A percentile compares a stretch with the other conserved stretches of the same genome.
Conservation (phyloP, 2,113 vertebrate genomes). For the Meriones unguiculatus region DNA sequence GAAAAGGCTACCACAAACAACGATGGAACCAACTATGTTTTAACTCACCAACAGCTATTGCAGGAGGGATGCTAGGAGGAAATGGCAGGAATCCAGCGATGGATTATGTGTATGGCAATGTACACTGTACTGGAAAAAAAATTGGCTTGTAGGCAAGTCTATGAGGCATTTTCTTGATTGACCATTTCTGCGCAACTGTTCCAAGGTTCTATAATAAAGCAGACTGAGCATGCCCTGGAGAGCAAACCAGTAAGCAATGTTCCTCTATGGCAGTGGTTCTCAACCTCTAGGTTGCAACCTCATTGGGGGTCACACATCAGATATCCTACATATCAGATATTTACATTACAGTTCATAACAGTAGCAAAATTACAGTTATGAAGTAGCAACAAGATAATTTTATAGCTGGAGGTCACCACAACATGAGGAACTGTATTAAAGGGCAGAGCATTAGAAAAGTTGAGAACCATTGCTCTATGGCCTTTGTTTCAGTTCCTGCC, state of each 20-base stretch:
- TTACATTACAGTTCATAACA: background rate
- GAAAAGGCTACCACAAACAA: constrained; percentile 12
- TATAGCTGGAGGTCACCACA: background rate
- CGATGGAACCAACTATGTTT: constrained; percentile 26
- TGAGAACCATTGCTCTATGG: background rate
- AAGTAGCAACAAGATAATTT: background rate
- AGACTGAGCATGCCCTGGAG: background rate
- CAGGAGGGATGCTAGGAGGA: background rate
- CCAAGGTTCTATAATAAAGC: background rate
- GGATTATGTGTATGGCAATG: background rate
- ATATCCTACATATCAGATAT: background rate
- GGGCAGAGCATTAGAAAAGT: background rate
- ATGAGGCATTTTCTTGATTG: background rate
- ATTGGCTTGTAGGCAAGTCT: background rate
- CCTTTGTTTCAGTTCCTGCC: background rate
- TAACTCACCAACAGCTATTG: constrained; percentile 28
- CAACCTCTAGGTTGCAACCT: background rate
- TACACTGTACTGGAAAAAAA: background rate
- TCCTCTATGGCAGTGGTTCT: background rate
- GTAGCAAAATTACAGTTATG: background rate
- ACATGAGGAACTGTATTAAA: background rate
- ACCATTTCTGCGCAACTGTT: background rate
- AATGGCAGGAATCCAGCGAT: background rate
- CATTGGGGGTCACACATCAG: background rate
- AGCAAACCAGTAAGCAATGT: background rate